These are phyloP conservation scores for Pollenia griseotomentosa DNA, from an alignment of 2,888 invertebrate species.

Conservation along the genomic window DNA sequence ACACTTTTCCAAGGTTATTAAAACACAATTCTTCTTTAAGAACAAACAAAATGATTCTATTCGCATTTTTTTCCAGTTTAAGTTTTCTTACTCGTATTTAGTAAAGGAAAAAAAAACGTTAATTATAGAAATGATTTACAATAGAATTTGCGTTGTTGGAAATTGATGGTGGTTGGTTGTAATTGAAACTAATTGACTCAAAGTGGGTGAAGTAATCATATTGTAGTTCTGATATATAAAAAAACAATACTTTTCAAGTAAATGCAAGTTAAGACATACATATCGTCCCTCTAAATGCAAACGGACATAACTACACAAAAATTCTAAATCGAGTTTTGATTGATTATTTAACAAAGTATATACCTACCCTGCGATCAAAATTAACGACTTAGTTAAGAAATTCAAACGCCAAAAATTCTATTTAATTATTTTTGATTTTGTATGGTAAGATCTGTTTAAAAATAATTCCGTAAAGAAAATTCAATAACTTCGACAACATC, in stretches of 20 bases:
- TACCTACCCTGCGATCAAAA: no score
- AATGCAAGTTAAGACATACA: background rate
- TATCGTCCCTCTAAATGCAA: no score
- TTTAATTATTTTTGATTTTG: no score
- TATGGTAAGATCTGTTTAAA: no score
- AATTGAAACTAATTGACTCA: constrained; percentile 77
- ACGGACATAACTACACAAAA: no score
- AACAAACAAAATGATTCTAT: constrained; percentile 50
- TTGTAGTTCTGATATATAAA: constrained; percentile 43
- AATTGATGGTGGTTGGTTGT: constrained; percentile 58
- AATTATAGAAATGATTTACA: constrained; percentile 68
- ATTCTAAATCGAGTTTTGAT: no score
- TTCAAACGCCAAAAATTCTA: no score
- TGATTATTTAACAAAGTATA: no score
- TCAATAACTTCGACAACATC: no score
- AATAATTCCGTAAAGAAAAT: no score
- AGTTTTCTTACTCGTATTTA: constrained; percentile 42
- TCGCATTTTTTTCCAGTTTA: constrained; percentile 32
- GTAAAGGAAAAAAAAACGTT: constrained; percentile 35
- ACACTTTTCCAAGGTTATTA: constrained; percentile 61
- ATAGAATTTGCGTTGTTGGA: constrained; percentile 58
- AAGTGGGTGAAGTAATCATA: constrained; percentile 75
- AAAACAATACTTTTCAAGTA: constrained; percentile 6
- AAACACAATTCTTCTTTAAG: constrained; percentile 47
- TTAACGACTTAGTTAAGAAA: no score